Evolutionary conservation across 2,797 vertebrate genomes (phyloP).

Genomic region (Paedocypris micromegethes): DNA sequence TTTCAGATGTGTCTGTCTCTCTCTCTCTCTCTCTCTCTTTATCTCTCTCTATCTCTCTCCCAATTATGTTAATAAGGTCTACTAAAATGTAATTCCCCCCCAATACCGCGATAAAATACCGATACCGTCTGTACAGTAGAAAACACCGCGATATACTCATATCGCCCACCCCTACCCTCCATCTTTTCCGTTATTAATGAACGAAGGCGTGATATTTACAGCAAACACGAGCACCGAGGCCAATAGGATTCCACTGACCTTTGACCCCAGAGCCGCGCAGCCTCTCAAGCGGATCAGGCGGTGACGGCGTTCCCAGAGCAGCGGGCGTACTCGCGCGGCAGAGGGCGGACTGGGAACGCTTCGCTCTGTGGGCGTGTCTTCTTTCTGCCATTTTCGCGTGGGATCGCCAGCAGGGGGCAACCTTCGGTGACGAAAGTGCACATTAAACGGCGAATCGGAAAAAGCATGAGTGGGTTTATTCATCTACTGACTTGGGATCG

Average conservation of each 20-base stretch:
- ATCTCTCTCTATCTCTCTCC: no score
- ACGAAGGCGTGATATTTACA: no score
- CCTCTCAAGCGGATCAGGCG: conserved; percentile 47
- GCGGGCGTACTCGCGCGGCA: conserved; percentile 51
- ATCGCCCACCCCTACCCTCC: no score
- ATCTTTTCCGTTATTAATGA: no score
- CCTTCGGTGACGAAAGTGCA: conserved; percentile 8
- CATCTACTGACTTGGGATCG: conserved; percentile 44
- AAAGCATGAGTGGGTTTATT: neutral
- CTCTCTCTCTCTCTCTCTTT: no score
- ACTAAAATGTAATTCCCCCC: no score
- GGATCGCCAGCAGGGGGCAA: conserved; percentile 28
- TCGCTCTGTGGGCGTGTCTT: conserved; percentile 20
- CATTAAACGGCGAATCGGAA: neutral
- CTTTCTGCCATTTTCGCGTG: conserved; percentile 43
- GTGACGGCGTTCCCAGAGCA: conserved; percentile 47
- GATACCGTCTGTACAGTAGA: no score
- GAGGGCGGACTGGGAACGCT: conserved; percentile 39
- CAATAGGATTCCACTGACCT: conserved; percentile 42
- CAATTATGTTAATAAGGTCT: no score
- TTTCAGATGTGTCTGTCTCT: no score
- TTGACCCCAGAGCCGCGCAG: conserved; percentile 46
- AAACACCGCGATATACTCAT: no score
- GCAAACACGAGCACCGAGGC: neutral
- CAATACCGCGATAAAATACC: no score